Percentiles rank a stretch among this genome's conserved stretches.
phyloP scores from a whole-genome alignment of 2,113 vertebrate genomes.

The Apodemus speciosus region DNA sequence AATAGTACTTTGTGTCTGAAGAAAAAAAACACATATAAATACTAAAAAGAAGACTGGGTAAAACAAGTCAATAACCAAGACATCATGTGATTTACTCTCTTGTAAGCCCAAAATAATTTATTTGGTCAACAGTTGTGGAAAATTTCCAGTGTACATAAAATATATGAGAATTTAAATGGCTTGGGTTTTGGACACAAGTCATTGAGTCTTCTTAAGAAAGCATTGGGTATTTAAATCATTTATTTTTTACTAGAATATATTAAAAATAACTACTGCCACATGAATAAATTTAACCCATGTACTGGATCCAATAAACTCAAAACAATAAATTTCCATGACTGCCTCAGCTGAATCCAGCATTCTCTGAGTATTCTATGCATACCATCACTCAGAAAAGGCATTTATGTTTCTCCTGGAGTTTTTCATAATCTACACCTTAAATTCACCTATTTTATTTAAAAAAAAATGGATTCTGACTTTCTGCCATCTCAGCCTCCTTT shows the following conservation, averaged over 20 bases:
- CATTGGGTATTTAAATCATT: conserved; percentile 1
- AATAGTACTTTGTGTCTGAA: background rate
- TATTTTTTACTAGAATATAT: background rate
- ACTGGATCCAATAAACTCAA: conserved; percentile 1
- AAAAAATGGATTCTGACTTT: background rate
- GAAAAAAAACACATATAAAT: conserved; percentile 26
- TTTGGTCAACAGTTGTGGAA: background rate
- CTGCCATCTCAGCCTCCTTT: background rate
- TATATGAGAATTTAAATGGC: background rate
- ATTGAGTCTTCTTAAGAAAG: background rate
- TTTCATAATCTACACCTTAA: background rate
- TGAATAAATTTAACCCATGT: background rate
- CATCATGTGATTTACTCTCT: background rate
- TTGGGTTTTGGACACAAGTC: conserved; percentile 2
- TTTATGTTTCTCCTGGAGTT: conserved; percentile 6
- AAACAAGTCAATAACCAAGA: conserved; percentile 31
- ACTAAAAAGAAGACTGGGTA: background rate
- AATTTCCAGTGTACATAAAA: background rate
- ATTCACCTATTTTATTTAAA: background rate
- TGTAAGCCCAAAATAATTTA: background rate
- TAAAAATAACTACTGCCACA: background rate
- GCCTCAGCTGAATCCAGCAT: background rate
- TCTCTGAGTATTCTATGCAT: background rate
- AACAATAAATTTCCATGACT: background rate
- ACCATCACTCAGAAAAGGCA: background rate